Percentiles rank a stretch among this genome's conserved stretches.
Conservation (phyloP, 1,140 invertebrate species). For the Heliconius melpomene region DNA sequence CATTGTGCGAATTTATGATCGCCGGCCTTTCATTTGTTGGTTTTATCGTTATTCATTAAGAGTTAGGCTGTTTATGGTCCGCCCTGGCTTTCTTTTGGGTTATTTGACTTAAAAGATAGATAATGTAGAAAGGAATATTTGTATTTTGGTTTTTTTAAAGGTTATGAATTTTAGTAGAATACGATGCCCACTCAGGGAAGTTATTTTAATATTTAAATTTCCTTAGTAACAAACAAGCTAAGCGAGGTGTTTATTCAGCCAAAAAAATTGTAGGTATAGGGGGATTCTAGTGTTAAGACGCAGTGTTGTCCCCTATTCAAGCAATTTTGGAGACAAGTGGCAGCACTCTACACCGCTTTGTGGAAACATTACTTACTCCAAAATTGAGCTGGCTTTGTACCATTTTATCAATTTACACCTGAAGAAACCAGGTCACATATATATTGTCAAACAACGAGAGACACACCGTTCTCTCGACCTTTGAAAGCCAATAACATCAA, state of each 20-base stretch:
- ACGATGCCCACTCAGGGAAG: no score
- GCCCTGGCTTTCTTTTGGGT: background rate
- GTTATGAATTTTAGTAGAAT: no score
- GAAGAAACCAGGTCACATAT: background rate
- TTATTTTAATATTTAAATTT: no score
- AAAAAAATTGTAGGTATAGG: no score
- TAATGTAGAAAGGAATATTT: background rate
- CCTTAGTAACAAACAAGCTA: no score
- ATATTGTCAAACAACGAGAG: conserved; percentile 11
- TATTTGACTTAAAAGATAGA: background rate
- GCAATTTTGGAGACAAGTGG: background rate
- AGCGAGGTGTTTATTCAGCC: no score
- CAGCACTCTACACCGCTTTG: background rate
- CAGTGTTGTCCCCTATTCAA: accelerated
- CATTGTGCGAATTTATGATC: conserved; percentile 28
- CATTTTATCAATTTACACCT: background rate
- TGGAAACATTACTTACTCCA: background rate
- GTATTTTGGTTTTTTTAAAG: no score
- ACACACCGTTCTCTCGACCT: background rate
- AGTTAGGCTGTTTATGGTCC: background rate
- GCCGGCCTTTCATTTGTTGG: conserved; percentile 22
- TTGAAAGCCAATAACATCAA: conserved; percentile 12
- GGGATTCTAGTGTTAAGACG: no score
- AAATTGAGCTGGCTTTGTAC: background rate
- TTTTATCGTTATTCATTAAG: conserved; percentile 19